Evolutionary conservation across 2,797 vertebrate genomes (phyloP).

Genomic region (Mionectes olivaceus): DNA sequence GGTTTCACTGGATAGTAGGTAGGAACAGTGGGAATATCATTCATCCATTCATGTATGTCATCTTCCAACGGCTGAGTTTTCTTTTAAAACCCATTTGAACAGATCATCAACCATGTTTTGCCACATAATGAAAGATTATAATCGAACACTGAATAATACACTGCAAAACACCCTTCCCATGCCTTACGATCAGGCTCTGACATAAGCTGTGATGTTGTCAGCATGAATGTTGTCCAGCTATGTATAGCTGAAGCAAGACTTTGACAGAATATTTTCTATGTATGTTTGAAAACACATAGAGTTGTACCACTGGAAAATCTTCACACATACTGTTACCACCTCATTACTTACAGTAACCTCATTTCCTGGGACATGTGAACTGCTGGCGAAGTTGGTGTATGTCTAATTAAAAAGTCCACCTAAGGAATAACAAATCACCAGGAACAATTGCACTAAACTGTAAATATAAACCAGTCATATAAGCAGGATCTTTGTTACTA

Average conservation of each 20-base stretch:
- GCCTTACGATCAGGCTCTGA: not conserved
- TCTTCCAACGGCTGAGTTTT: not conserved
- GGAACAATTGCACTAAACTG: not conserved
- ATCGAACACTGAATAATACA: not conserved
- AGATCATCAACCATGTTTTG: not conserved
- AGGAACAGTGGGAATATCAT: too few species aligned
- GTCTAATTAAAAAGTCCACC: not conserved
- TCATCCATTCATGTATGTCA: too few species aligned
- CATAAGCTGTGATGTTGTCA: not conserved
- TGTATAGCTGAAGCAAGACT: not conserved
- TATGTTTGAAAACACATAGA: not conserved
- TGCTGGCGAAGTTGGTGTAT: not conserved
- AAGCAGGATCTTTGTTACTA: not conserved
- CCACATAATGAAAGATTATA: not conserved
- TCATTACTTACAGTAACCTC: not conserved
- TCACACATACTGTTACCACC: not conserved
- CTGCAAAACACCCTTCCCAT: not conserved
- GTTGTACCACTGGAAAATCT: not conserved
- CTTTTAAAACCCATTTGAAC: not conserved
- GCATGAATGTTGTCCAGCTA: not conserved
- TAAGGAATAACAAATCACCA: conserved; percentile 6
- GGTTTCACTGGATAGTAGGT: too few species aligned
- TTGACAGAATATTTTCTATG: not conserved
- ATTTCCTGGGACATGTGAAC: not conserved
- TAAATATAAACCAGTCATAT: not conserved